Conservation (phyloP, 1,140 invertebrate species). For the Drosophila paulistorum region DNA sequence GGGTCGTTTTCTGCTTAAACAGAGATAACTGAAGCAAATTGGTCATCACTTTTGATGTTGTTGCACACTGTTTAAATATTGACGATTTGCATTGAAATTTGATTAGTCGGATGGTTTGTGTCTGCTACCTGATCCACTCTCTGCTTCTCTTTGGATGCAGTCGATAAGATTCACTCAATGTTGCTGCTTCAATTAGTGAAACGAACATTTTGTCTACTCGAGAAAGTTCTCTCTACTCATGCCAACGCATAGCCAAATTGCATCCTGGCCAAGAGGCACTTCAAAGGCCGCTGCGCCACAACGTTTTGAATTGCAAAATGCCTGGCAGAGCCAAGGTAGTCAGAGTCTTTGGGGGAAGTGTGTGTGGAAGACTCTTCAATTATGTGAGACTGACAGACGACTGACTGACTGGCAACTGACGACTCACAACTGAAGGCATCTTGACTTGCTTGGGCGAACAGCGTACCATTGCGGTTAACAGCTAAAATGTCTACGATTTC, state of each 20-base stretch:
- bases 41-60: slow-evolving; percentile 53
- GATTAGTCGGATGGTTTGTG: slow-evolving; percentile 39
- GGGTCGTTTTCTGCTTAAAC: not conserved
- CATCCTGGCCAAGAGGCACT: slow-evolving; percentile 31
- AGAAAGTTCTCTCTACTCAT: slow-evolving; percentile 39
- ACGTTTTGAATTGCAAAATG: slow-evolving; percentile 75
- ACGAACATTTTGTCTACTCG: slow-evolving; percentile 47
- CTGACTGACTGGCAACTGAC: slow-evolving; percentile 21
- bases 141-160: not conserved
- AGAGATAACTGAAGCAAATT: slow-evolving; percentile 16
- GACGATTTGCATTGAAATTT: slow-evolving; percentile 60
- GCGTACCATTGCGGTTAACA: slow-evolving; percentile 19
- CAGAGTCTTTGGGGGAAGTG: not conserved
- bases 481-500: slow-evolving; percentile 29
- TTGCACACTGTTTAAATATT: slow-evolving; percentile 45
- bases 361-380: slow-evolving; percentile 48
- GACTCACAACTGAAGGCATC: slow-evolving; percentile 8
- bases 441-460: not conserved
- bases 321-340: slow-evolving; percentile 18
- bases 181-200: slow-evolving; percentile 69
- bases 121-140: not conserved
- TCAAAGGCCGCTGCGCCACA: slow-evolving; percentile 41
- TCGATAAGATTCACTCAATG: slow-evolving; percentile 46
- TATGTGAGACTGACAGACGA: slow-evolving; percentile 40
- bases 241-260: slow-evolving; percentile 29